phyloP scores from a whole-genome alignment of 2,888 invertebrate species.

The Lasioglossum oenotherae region DNA sequence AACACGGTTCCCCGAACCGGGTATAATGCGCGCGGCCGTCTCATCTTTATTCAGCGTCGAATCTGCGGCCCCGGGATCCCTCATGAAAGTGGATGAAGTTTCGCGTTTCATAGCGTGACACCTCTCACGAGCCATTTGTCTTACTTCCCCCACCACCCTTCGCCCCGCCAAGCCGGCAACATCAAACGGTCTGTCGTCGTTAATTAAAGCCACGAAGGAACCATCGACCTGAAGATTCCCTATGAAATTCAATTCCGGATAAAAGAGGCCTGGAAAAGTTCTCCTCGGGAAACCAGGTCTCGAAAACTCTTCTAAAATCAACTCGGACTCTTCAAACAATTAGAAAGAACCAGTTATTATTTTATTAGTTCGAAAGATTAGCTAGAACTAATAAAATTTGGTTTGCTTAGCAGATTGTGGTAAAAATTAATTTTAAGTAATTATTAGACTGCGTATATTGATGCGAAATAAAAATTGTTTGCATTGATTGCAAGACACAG shows the following conservation, averaged over 20 bases:
- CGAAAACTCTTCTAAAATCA: neutral
- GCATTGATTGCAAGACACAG: no score
- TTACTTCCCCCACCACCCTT: conserved; percentile 6
- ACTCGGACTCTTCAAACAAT: neutral
- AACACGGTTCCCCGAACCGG: conserved; percentile 23
- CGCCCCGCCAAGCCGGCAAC: neutral
- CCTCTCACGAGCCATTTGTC: conserved; percentile 43
- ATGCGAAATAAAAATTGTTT: no score
- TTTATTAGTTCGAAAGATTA: neutral
- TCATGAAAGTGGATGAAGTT: conserved; percentile 58
- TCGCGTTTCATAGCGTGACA: conserved; percentile 47
- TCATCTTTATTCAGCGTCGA: conserved; percentile 67
- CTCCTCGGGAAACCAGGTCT: neutral
- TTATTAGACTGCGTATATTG: no score
- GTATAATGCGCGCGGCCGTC: conserved; percentile 33
- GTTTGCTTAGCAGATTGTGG: no score
- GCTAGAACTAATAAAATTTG: neutral
- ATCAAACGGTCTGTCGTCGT: conserved; percentile 28
- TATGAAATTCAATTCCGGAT: conserved; percentile 38
- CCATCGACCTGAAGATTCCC: neutral
- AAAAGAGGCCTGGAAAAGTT: conserved; percentile 7
- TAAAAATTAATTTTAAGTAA: no score
- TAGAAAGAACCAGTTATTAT: neutral
- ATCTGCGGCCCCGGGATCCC: conserved; percentile 35
- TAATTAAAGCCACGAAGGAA: conserved; percentile 27